Base-by-base conservation (phyloP, 2,888 invertebrate genomes). In the Miltochrista miniata region DNA sequence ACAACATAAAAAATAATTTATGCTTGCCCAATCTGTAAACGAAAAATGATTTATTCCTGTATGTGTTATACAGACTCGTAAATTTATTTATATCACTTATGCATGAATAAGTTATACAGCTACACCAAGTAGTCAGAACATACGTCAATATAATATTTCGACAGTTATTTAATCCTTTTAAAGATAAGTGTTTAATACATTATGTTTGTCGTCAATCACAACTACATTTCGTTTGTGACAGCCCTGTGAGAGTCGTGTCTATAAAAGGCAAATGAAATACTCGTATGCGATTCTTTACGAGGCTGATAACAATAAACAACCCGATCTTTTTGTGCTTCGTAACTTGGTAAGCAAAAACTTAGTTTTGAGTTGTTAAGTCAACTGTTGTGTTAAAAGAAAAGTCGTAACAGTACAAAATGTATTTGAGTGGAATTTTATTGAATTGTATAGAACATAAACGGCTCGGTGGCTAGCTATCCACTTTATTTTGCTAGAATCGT, bases 301-400 rank as follows among this genome's bases (percentile, higher is more conserved):
- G 55, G 45, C 59, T 67, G 72, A 72, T 73, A 67, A 78, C 76
- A 77, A 83, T 85, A 81, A 81, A 83, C 69, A 73, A 73, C 65
- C 61, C 68, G 60, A 72, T 64, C 62, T 76, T 72, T 76, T 73
- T 74, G 63, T 72, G 61, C 54, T 44, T 38, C 56, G 53, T 51
- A 54, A 61, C 63, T 63, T 59, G 53, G 53, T 62, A 59, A 68
- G 67, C 60, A 69, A 69, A 69, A 69, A 69, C 49, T 50, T 56
- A 42, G 47, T 42, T 36, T 63, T 37, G 60, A 63, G 11, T 58
- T 65, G 35, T 12, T 4, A 4, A 35, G 44, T 44, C 18, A 48
- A 53, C 63, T 49, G 48, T 62, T 56, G 45, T 53, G 51, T 56
- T 48, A 50, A 47, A 50, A 51, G 54, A 53, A 43, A 52, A 45